Percentiles rank a stretch among this genome's conserved stretches.
Evolutionary conservation across 2,113 vertebrate genomes (phyloP).

Genomic region (Rana temporaria): DNA sequence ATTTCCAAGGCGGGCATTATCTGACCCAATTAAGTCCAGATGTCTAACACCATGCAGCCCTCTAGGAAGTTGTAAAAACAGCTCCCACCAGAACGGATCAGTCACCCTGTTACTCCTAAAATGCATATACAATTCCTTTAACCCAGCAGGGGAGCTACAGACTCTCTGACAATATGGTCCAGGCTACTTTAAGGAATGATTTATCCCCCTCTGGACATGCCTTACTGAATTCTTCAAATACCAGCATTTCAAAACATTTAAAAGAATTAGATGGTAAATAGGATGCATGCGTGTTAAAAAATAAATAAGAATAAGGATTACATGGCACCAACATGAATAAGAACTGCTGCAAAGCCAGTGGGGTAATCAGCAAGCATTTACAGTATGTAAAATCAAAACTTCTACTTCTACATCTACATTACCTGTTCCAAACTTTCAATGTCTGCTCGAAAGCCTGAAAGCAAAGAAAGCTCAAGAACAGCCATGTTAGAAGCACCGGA

Average conservation of each 20-base stretch:
- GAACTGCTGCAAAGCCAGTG: background rate
- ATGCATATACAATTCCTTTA: slow-evolving; percentile 17
- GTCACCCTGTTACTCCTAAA: slow-evolving; percentile 64
- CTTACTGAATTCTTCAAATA: slow-evolving; percentile 17
- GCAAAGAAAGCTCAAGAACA: slow-evolving; percentile 86
- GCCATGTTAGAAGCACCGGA: slow-evolving; percentile 94
- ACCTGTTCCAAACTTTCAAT: slow-evolving; percentile 91
- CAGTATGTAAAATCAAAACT: background rate
- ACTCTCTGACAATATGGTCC: background rate
- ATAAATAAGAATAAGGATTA: no score
- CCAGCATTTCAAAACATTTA: slow-evolving; percentile 3
- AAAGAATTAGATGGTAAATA: background rate
- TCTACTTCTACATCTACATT: slow-evolving; percentile 17
- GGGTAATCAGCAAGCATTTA: background rate
- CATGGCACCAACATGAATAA: no score
- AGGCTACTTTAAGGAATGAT: background rate
- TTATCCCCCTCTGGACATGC: background rate
- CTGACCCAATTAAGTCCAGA: slow-evolving; percentile 77
- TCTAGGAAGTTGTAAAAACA: slow-evolving; percentile 69
- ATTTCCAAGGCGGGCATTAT: slow-evolving; percentile 73
- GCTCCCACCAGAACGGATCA: slow-evolving; percentile 68
- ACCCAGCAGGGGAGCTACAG: slow-evolving; percentile 20
- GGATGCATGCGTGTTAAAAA: no score
- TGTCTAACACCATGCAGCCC: slow-evolving; percentile 71
- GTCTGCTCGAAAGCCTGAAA: slow-evolving; percentile 87